Evolutionary conservation across 2,888 invertebrate species (phyloP).

Genomic region (Lomographa bimaculata): DNA sequence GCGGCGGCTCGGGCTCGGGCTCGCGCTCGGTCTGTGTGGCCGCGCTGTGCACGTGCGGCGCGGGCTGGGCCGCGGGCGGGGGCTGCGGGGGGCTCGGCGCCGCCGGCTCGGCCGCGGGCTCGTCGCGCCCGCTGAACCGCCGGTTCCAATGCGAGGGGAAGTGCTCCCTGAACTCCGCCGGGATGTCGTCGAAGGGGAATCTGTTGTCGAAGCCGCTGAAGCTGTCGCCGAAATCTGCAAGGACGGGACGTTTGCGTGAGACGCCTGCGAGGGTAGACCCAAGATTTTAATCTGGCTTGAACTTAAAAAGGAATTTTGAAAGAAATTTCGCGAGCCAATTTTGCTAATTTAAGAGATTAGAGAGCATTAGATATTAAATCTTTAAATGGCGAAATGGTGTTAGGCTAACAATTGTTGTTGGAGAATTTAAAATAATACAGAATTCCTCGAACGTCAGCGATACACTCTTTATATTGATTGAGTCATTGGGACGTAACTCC

Average conservation of each 20-base stretch:
- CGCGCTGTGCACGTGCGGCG: slow-evolving; percentile 56
- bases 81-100: slow-evolving; percentile 19
- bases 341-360: too few species aligned
- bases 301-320: too few species aligned
- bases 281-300: too few species aligned
- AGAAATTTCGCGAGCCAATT: too few species aligned
- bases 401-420: too few species aligned
- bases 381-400: too few species aligned
- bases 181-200: slow-evolving; percentile 81
- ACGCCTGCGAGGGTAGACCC: slow-evolving; percentile 39
- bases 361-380: too few species aligned
- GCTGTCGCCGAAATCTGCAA: slow-evolving; percentile 77
- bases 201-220: slow-evolving; percentile 80
- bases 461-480: too few species aligned
- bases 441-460: too few species aligned
- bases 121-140: slow-evolving; percentile 62
- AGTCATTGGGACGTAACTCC: too few species aligned
- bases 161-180: slow-evolving; percentile 75
- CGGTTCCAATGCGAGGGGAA: slow-evolving; percentile 74
- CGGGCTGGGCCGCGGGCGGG: slow-evolving; percentile 40
- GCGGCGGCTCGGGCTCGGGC: slow-evolving; percentile 47
- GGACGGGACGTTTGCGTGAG: slow-evolving; percentile 51
- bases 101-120: slow-evolving; percentile 47
- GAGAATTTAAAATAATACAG: too few species aligned
- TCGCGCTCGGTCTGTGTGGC: slow-evolving; percentile 71